Conservation (phyloP, 2,113 vertebrate genomes). For the Muntiacus reevesi region DNA sequence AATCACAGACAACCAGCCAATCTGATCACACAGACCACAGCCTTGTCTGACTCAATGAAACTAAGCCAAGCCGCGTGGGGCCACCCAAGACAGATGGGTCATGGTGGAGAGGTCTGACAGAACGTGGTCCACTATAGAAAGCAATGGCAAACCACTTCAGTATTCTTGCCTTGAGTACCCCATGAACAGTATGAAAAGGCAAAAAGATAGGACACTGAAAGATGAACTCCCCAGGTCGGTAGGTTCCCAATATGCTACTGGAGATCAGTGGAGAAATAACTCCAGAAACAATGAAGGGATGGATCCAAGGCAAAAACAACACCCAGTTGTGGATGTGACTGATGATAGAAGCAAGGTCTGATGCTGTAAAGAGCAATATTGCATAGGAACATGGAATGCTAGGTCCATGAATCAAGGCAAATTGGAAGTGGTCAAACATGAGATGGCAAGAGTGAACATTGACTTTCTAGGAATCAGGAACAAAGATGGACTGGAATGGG, state of each 20-base stretch:
- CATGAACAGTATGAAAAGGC: neutral
- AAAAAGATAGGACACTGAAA: neutral
- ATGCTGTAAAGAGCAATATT: neutral
- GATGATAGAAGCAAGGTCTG: neutral
- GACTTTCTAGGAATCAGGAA: neutral
- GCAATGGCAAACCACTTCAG: neutral
- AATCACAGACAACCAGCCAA: neutral
- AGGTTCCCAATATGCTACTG: neutral
- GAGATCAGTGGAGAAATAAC: neutral
- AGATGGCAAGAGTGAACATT: neutral
- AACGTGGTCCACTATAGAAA: neutral
- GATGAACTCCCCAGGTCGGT: neutral
- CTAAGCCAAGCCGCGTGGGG: neutral
- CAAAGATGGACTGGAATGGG: neutral
- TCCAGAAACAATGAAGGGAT: neutral
- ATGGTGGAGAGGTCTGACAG: neutral
- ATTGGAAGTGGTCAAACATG: neutral
- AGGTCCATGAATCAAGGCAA: neutral
- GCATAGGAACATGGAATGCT: neutral
- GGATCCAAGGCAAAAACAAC: neutral
- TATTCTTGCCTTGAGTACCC: neutral
- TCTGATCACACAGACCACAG: neutral
- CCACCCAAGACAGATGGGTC: accelerated
- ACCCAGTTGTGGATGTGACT: neutral
- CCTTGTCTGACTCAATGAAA: neutral